These are phyloP conservation scores for Porites lobata DNA, from an alignment of 92 coral and sea anemone genomes.

Conservation along the genomic window DNA sequence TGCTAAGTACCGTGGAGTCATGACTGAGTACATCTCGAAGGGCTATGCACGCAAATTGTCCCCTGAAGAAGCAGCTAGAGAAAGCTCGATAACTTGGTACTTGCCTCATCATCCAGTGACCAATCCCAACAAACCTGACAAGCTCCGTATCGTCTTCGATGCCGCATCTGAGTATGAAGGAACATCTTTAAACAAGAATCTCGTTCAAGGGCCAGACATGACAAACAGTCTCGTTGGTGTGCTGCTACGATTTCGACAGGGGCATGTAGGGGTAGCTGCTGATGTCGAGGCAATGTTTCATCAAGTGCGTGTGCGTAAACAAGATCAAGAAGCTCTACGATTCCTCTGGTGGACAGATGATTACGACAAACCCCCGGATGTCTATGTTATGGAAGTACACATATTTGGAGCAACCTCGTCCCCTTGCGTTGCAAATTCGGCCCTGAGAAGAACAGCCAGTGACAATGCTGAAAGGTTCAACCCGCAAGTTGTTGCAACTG, in stretches of 20 bases:
- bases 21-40: conserved; percentile 52
- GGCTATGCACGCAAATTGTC: too few species aligned
- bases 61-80: conserved; percentile 46
- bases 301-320: conserved; percentile 67
- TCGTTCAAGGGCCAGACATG: conserved; percentile 69
- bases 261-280: conserved; percentile 61
- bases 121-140: conserved; percentile 70
- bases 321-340: conserved; percentile 73
- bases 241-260: conserved; percentile 69
- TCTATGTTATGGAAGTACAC: conserved; percentile 70
- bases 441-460: too few species aligned
- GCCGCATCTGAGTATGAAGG: conserved; percentile 68
- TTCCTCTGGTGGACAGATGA: conserved; percentile 73
- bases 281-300: conserved; percentile 73
- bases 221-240: conserved; percentile 72
- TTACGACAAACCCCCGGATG: conserved; percentile 46
- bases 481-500: too few species aligned
- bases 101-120: conserved; percentile 69
- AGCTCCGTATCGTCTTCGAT: conserved; percentile 66
- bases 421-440: too few species aligned
- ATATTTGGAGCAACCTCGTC: too few species aligned
- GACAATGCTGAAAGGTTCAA: too few species aligned
- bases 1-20: conserved; percentile 60
- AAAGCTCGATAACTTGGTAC: conserved; percentile 52
- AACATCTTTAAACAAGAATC: conserved; percentile 65